These are phyloP conservation scores for Sebastes reedi DNA, from an alignment of 2,797 vertebrate species.

Conservation along the genomic window DNA sequence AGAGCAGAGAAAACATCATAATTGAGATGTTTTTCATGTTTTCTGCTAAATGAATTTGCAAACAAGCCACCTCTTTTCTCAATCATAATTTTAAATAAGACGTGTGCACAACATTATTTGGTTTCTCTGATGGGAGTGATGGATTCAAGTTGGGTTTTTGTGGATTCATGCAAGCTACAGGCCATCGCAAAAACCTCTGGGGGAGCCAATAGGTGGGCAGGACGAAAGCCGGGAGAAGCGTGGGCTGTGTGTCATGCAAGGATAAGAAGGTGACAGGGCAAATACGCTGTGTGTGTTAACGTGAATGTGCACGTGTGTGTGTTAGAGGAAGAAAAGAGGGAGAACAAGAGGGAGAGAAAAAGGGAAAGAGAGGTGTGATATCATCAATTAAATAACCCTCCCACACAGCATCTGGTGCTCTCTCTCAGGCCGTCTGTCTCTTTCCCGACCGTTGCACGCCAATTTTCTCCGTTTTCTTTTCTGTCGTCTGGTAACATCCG, in stretches of 20 bases:
- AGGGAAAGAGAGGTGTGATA: slow-evolving; percentile 75
- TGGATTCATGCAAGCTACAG: slow-evolving; percentile 5
- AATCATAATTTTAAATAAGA: not conserved
- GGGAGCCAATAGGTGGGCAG: slow-evolving; percentile 25
- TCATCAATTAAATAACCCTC: slow-evolving; percentile 82
- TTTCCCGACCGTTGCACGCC: slow-evolving; percentile 33
- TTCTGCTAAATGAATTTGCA: not conserved
- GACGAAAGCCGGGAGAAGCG: not conserved
- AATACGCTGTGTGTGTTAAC: slow-evolving; percentile 41
- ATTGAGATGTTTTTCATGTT: not conserved
- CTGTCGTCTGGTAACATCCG: slow-evolving; percentile 31
- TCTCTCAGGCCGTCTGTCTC: slow-evolving; percentile 70
- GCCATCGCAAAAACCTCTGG: not conserved
- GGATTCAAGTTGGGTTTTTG: slow-evolving; percentile 29
- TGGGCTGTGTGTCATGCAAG: slow-evolving; percentile 46
- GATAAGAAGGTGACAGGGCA: slow-evolving; percentile 68
- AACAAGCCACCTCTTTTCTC: not conserved
- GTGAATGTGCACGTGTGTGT: slow-evolving; percentile 17
- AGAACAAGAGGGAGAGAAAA: slow-evolving; percentile 59
- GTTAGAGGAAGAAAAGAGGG: slow-evolving; percentile 35
- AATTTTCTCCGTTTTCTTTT: slow-evolving; percentile 35
- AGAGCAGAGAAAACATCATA: not conserved
- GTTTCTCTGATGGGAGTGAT: not conserved
- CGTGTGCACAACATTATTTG: not conserved
- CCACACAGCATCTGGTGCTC: slow-evolving; percentile 79